Percentiles rank a stretch among this genome's conserved stretches.
Conservation (phyloP, 2,113 vertebrate species). For the Caretta caretta region DNA sequence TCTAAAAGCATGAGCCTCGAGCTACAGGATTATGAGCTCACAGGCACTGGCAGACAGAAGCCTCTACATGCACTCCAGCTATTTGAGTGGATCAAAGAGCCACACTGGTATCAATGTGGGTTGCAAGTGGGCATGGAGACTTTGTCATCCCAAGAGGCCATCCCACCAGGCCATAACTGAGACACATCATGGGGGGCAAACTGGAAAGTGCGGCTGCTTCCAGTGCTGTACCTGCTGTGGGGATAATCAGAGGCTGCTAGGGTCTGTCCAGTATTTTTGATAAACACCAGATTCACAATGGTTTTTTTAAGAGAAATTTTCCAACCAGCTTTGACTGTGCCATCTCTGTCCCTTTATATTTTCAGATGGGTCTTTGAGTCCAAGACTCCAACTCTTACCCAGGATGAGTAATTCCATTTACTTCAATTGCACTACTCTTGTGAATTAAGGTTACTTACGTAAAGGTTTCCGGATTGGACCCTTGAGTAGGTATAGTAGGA, state of each 20-base stretch:
- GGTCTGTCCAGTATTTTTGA: background rate
- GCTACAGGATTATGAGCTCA: background rate
- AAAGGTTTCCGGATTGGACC: background rate
- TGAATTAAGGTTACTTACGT: slow-evolving; percentile 8
- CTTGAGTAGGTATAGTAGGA: background rate
- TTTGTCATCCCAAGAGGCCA: background rate
- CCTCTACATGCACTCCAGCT: background rate
- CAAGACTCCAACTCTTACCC: background rate
- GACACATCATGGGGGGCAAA: background rate
- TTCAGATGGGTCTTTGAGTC: background rate
- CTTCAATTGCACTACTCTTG: background rate
- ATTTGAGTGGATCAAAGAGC: background rate
- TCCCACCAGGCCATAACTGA: background rate
- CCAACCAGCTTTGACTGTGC: background rate
- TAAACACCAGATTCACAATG: background rate
- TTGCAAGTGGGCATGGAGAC: background rate
- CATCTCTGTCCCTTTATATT: background rate
- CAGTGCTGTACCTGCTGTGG: background rate
- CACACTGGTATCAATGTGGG: background rate
- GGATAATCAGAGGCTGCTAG: background rate
- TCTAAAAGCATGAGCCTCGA: background rate
- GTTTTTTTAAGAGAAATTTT: background rate
- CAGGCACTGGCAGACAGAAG: background rate
- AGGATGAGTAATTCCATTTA: background rate
- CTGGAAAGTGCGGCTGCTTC: background rate